Conservation (phyloP, 2,888 invertebrate species). For the Hypomecis atomaria region DNA sequence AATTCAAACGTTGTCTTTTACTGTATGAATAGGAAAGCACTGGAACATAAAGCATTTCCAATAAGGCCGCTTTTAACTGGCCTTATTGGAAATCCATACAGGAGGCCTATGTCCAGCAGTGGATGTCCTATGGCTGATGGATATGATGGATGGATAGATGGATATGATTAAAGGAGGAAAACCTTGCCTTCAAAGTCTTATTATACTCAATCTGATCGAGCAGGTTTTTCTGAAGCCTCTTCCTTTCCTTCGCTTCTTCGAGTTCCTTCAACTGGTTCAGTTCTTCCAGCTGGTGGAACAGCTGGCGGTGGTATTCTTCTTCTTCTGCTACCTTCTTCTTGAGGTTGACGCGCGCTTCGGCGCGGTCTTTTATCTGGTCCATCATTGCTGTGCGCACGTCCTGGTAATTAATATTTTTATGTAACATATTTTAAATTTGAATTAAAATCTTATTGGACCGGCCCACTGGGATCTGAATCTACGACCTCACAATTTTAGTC, state of each 20-base stretch:
- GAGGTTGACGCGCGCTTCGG: conserved; percentile 49
- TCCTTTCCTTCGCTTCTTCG: conserved; percentile 57
- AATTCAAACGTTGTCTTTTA: no score
- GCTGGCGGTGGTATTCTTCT: conserved; percentile 59
- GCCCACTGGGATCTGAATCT: no score
- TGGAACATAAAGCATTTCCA: no score
- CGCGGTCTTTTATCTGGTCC: conserved; percentile 67
- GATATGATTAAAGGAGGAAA: no score
- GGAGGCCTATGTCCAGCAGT: no score
- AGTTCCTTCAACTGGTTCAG: conserved; percentile 55
- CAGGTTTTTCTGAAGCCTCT: conserved; percentile 59
- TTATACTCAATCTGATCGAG: conserved; percentile 70
- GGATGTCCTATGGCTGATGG: no score
- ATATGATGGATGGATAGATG: no score
- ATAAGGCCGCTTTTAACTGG: no score
- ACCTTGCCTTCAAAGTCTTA: conserved; percentile 66
- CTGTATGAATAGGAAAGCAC: no score
- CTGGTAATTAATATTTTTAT: conserved; percentile 43
- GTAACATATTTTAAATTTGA: not conserved
- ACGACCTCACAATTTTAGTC: no score
- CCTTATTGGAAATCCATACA: no score
- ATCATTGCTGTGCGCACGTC: conserved; percentile 65
- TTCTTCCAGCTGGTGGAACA: conserved; percentile 56
- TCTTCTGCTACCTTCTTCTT: conserved; percentile 53
- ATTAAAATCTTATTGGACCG: no score